Percentiles rank a stretch among this genome's conserved stretches.
Conservation (phyloP, 2,797 vertebrate species). For the Dicrostonyx torquatus region DNA sequence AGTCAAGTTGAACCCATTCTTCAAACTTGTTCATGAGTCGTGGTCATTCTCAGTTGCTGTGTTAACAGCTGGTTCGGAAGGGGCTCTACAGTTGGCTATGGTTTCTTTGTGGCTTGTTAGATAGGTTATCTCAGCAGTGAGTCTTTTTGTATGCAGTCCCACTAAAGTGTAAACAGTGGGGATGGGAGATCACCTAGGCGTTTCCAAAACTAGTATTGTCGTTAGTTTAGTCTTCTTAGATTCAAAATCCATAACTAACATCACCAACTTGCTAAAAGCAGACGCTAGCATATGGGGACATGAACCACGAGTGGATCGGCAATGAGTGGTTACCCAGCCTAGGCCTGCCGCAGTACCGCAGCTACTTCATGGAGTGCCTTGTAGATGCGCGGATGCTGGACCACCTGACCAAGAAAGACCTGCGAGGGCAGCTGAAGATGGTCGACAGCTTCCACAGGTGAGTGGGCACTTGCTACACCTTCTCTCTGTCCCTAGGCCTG, state of each 20-base stretch:
- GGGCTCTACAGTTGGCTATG: too few relatives aligned
- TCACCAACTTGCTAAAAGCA: conserved; percentile 73
- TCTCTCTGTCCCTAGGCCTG: accelerated
- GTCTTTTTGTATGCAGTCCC: neutral
- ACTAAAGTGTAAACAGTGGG: neutral
- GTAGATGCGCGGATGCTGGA: conserved; percentile 98
- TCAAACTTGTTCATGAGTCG: conserved; percentile 80
- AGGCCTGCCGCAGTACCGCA: conserved; percentile 96
- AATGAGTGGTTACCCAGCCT: conserved; percentile 98
- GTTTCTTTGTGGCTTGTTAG: neutral
- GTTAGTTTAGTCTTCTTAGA: neutral
- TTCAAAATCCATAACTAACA: neutral
- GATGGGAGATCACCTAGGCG: neutral
- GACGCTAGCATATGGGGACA: conserved; percentile 97
- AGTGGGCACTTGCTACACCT: accelerated
- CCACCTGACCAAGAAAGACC: conserved; percentile 98
- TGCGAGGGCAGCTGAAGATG: conserved; percentile 98
- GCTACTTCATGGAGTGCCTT: conserved; percentile 99
- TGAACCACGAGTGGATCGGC: conserved; percentile 99
- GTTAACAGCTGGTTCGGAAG: neutral
- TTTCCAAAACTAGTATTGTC: neutral
- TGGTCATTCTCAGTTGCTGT: neutral
- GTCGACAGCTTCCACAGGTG: conserved; percentile 98
- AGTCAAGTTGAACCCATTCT: neutral
- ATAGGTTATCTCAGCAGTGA: neutral